Evolutionary conservation across 2,888 invertebrate species (phyloP).

Genomic region (Pammene aurita): DNA sequence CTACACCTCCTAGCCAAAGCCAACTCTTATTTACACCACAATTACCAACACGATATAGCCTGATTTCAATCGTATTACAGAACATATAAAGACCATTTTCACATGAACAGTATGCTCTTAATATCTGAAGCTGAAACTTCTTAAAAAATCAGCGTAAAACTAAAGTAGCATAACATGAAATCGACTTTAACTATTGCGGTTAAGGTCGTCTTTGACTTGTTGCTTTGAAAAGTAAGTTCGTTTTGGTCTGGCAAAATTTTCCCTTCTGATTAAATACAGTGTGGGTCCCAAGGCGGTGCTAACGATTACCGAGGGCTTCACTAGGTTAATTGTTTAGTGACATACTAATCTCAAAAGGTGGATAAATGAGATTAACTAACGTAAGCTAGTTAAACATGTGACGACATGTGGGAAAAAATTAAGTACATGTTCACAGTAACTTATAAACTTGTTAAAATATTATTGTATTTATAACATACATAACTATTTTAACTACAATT

Average conservation of each 20-base stretch:
- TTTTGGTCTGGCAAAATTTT: not conserved
- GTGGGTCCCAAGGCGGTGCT: conserved; percentile 36
- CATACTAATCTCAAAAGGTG: conserved; percentile 37
- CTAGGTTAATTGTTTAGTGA: conserved; percentile 41
- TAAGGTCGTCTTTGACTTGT: conserved; percentile 1
- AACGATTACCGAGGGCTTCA: conserved; percentile 30
- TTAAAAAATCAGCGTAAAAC: not conserved
- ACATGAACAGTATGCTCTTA: not conserved
- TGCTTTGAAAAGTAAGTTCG: not conserved
- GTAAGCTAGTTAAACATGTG: conserved; percentile 2
- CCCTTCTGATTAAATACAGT: conserved; percentile 35
- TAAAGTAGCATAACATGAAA: not conserved
- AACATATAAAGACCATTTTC: not conserved
- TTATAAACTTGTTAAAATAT: no score
- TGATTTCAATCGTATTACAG: not conserved
- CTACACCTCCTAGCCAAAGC: conserved; percentile 5
- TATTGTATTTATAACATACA: no score
- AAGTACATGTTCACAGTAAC: no score
- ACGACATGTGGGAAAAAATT: not conserved
- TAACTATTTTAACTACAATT: no score
- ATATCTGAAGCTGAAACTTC: not conserved
- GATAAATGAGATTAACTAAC: conserved; percentile 29
- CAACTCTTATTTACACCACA: conserved; percentile 21
- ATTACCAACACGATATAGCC: not conserved
- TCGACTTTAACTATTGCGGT: not conserved